Conservation (phyloP, 2,888 invertebrate genomes). For the Tetragonula carbonaria region DNA sequence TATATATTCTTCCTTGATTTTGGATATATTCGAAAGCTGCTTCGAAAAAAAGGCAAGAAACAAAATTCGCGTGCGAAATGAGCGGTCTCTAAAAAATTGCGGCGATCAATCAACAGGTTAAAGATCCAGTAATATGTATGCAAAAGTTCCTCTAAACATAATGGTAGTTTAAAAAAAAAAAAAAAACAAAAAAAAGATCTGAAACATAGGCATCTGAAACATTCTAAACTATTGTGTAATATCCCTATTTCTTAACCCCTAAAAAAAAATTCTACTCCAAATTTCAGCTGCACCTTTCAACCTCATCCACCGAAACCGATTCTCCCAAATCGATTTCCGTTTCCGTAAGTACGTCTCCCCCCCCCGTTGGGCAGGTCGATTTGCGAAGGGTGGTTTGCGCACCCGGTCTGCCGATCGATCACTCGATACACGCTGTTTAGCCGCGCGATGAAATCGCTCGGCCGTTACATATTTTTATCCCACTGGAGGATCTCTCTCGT, state of each 20-base stretch:
- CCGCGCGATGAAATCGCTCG: constrained; percentile 27
- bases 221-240: too few species aligned
- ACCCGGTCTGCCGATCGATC: constrained; percentile 37
- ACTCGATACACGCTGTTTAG: constrained; percentile 31
- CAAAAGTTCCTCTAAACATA: too few species aligned
- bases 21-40: too few species aligned
- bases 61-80: too few species aligned
- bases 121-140: too few species aligned
- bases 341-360: constrained; percentile 3
- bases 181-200: too few species aligned
- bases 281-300: neutral
- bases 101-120: too few species aligned
- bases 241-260: neutral
- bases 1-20: too few species aligned
- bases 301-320: neutral
- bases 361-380: neutral
- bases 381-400: constrained; percentile 1
- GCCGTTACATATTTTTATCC: constrained; percentile 46
- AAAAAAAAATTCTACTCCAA: neutral
- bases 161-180: too few species aligned
- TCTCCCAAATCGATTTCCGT: constrained; percentile 28
- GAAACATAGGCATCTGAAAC: too few species aligned
- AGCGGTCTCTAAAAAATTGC: too few species aligned
- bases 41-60: too few species aligned
- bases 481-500: constrained; percentile 29